Percentiles rank a stretch among this genome's conserved stretches.
These are phyloP conservation scores for Pemphredon lugubris DNA, from an alignment of 2,888 invertebrate genomes.

Conservation along the genomic window DNA sequence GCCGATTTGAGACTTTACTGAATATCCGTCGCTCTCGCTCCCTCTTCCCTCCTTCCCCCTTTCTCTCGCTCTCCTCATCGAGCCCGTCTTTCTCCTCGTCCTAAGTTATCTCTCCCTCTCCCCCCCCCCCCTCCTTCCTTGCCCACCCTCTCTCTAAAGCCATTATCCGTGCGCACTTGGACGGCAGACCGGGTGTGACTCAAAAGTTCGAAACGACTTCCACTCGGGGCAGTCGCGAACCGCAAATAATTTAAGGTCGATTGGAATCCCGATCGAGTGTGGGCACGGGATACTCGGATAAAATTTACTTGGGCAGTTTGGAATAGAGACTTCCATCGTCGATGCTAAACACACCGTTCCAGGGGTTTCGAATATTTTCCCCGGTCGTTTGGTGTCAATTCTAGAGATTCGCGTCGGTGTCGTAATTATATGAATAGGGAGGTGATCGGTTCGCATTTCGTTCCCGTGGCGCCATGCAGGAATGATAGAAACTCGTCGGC, in stretches of 20 bases:
- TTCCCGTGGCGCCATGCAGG: background rate
- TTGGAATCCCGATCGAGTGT: conserved; percentile 36
- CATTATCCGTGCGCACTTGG: conserved; percentile 26
- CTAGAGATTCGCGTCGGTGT: too few species aligned
- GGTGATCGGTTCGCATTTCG: too few species aligned
- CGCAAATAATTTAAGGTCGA: conserved; percentile 45
- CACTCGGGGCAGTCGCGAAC: conserved; percentile 1
- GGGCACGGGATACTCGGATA: conserved; percentile 46
- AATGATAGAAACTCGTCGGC: conserved; percentile 3
- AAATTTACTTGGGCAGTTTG: conserved; percentile 29
- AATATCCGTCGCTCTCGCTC: conserved; percentile 32
- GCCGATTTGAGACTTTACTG: conserved; percentile 60
- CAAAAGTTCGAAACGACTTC: conserved; percentile 47
- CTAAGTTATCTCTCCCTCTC: conserved; percentile 27
- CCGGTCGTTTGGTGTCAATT: too few species aligned
- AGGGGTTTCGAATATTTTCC: too few species aligned
- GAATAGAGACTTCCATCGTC: too few species aligned
- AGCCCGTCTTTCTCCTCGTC: background rate
- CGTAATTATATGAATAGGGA: too few species aligned
- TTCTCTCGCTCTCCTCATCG: conserved; percentile 5
- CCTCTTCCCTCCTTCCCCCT: conserved; percentile 9
- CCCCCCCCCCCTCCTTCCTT: background rate
- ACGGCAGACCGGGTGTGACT: conserved; percentile 39
- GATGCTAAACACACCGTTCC: too few species aligned
- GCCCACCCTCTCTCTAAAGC: conserved; percentile 1